Percentiles rank a stretch among this genome's conserved stretches.
phyloP scores from a whole-genome alignment of 2,797 vertebrate species.

The Lerista edwardsae region DNA sequence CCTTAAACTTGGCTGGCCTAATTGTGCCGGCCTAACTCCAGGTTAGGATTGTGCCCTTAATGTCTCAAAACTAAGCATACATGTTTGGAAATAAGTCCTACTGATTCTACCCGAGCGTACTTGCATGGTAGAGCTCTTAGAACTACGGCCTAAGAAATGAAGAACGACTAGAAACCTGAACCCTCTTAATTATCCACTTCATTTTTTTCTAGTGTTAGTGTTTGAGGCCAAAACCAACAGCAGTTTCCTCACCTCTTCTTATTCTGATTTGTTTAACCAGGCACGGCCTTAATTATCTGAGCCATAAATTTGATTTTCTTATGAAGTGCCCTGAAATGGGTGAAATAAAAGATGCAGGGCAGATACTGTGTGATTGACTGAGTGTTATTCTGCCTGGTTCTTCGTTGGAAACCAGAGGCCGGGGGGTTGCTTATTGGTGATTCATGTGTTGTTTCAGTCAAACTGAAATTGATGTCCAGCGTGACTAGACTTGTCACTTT shows the following conservation, averaged over 20 bases:
- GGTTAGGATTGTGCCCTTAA: neutral
- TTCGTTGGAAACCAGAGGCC: conserved; percentile 17
- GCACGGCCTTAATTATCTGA: conserved; percentile 53
- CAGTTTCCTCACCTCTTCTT: conserved; percentile 35
- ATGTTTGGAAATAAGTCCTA: neutral
- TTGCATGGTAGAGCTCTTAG: neutral
- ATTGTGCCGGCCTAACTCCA: no score
- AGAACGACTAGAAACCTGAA: conserved; percentile 20
- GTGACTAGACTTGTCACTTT: conserved; percentile 57
- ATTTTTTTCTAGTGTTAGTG: conserved; percentile 21
- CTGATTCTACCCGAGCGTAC: neutral
- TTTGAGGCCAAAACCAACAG: neutral
- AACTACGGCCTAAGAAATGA: neutral
- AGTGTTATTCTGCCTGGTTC: neutral
- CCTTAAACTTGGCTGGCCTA: no score
- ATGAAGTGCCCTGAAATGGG: conserved; percentile 38
- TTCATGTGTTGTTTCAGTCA: conserved; percentile 45
- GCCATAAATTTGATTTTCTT: conserved; percentile 50
- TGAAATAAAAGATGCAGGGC: conserved; percentile 20
- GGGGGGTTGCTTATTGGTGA: conserved; percentile 16
- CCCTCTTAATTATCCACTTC: conserved; percentile 6
- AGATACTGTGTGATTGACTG: conserved; percentile 26
- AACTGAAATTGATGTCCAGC: conserved; percentile 43
- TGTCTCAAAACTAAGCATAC: neutral
- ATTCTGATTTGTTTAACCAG: conserved; percentile 58